Evolutionary conservation across 2,113 vertebrate genomes (phyloP).

Genomic region (Nanorana parkeri): DNA sequence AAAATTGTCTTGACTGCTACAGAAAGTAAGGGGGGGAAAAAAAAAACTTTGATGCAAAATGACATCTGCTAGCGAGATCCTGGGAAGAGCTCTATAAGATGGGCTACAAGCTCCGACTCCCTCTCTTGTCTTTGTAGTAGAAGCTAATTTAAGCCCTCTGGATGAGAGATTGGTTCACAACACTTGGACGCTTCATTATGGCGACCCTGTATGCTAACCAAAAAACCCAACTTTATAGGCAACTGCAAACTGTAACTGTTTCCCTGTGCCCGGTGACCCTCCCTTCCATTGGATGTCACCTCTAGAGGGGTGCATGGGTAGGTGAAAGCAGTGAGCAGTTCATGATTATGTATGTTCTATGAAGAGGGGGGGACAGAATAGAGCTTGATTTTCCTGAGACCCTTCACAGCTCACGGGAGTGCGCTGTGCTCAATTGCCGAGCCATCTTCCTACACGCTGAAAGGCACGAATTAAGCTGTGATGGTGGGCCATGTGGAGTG

Average conservation of each 20-base stretch:
- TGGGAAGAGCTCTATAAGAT: background rate
- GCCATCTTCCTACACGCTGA: constrained; percentile 3
- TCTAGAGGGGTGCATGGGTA: constrained; percentile 25
- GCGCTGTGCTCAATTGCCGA: constrained; percentile 24
- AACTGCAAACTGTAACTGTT: background rate
- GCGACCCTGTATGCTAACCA: constrained; percentile 2
- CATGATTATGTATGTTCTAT: constrained; percentile 15
- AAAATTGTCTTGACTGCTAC: background rate
- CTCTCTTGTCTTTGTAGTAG: background rate
- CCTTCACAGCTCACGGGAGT: background rate
- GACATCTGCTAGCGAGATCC: constrained; percentile 16
- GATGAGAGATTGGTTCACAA: constrained; percentile 4
- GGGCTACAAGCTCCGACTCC: background rate
- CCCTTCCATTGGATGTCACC: constrained; percentile 19
- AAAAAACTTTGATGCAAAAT: background rate
- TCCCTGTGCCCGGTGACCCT: background rate
- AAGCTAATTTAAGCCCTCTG: constrained; percentile 22
- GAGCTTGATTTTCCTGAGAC: constrained; percentile 22
- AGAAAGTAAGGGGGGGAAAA: background rate
- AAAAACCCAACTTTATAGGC: constrained; percentile 12
- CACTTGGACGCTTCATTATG: constrained; percentile 21
- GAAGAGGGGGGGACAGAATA: constrained; percentile 16
- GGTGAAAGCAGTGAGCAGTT: constrained; percentile 32
- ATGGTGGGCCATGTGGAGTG: background rate
- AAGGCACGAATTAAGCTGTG: constrained; percentile 25